Percentiles rank a stretch among this genome's conserved stretches.
Conservation (phyloP, 2,113 vertebrate species). For the Pyxicephalus adspersus region DNA sequence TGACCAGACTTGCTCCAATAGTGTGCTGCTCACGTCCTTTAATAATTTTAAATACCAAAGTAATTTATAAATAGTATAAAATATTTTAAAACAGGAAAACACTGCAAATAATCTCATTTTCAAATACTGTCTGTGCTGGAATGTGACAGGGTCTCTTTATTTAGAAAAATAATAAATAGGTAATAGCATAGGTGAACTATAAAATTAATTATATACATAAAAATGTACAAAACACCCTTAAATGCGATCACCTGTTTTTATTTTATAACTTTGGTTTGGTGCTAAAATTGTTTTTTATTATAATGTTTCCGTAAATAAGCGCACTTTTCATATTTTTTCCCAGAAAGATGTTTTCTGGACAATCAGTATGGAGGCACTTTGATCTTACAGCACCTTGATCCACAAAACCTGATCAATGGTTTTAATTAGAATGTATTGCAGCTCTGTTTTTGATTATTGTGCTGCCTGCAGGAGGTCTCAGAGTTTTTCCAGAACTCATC, state of each 20-base stretch:
- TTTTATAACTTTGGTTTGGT: not conserved
- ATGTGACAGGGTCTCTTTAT: no score
- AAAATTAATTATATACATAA: no score
- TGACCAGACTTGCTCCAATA: no score
- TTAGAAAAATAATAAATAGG: no score
- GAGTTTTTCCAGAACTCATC: constrained; percentile 21
- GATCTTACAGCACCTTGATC: constrained; percentile 51
- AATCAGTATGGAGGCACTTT: constrained; percentile 24
- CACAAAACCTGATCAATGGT: constrained; percentile 61
- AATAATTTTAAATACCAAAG: no score
- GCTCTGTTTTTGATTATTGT: constrained; percentile 61
- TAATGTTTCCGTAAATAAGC: not conserved
- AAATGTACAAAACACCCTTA: no score
- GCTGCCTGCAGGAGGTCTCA: constrained; percentile 33
- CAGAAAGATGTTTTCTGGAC: constrained; percentile 35
- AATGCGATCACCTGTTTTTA: constrained; percentile 26
- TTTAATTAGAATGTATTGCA: constrained; percentile 60
- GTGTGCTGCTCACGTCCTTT: no score
- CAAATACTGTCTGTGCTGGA: no score
- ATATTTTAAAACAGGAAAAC: no score
- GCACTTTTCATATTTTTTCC: constrained; percentile 29
- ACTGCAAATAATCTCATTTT: no score
- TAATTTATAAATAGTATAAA: no score
- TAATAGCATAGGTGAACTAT: no score
- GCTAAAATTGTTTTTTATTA: not conserved